These are phyloP conservation scores for Thalassaphorura encarpata DNA, from an alignment of 1,140 invertebrate genomes.

Conservation along the genomic window DNA sequence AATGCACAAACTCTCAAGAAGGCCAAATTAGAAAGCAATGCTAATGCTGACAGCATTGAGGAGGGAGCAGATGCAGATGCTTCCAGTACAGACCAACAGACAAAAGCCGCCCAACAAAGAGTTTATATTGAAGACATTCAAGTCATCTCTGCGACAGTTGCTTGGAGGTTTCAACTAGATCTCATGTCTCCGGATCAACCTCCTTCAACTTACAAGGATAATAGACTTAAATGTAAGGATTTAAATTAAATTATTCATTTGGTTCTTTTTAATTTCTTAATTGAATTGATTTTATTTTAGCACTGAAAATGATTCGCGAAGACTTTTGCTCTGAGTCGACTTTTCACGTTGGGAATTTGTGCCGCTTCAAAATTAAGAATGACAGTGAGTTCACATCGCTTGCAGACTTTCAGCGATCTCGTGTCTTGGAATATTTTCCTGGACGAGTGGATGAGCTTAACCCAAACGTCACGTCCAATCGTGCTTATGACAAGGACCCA, in stretches of 20 bases:
- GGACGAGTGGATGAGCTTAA: neutral
- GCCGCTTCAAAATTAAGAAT: neutral
- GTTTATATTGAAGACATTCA: neutral
- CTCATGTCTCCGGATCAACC: neutral
- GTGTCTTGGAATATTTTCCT: neutral
- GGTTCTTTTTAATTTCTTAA: too few relatives aligned
- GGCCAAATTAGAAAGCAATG: neutral
- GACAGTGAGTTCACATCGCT: neutral
- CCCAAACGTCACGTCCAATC: neutral
- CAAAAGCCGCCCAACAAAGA: neutral
- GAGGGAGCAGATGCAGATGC: too few relatives aligned
- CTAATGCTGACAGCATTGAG: neutral
- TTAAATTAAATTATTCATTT: too few relatives aligned
- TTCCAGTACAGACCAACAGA: too few relatives aligned
- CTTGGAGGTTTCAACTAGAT: neutral
- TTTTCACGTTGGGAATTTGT: conserved; percentile 1
- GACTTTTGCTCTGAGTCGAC: neutral
- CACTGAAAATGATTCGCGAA: neutral
- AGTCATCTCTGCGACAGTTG: neutral
- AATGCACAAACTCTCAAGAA: neutral
- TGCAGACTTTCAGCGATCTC: too few relatives aligned
- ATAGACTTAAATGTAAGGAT: neutral
- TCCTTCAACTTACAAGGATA: neutral
- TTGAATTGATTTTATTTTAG: too few relatives aligned
- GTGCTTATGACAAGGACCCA: neutral